phyloP scores from a whole-genome alignment of 2,797 vertebrate genomes.

The Semotilus atromaculatus region DNA sequence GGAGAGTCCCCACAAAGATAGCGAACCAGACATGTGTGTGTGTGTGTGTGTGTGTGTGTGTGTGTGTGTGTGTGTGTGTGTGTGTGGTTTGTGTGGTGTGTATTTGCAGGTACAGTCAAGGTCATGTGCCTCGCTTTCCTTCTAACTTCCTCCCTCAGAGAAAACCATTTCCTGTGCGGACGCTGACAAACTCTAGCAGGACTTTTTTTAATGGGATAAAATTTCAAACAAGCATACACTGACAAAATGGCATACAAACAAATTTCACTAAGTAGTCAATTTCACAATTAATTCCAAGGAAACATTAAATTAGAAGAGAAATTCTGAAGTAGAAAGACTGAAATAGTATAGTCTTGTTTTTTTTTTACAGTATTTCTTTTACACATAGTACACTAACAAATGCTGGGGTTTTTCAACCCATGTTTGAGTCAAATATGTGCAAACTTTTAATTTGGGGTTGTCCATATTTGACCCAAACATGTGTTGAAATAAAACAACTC shows the following conservation, averaged over 20 bases:
- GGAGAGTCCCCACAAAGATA: no score
- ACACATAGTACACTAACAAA: background rate
- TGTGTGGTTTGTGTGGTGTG: background rate
- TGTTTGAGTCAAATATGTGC: background rate
- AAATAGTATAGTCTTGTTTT: background rate
- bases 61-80: conserved; percentile 8
- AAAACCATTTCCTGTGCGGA: conserved; percentile 45
- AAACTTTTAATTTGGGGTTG: background rate
- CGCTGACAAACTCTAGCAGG: conserved; percentile 19
- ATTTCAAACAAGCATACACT: background rate
- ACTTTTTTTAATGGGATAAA: background rate
- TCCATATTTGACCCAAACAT: background rate
- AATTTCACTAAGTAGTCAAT: background rate
- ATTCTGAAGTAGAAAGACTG: background rate
- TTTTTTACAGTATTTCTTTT: background rate
- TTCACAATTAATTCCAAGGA: background rate
- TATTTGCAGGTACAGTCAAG: conserved; percentile 30
- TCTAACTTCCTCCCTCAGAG: conserved; percentile 34
- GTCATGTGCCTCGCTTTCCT: conserved; percentile 55
- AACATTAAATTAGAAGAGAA: background rate
- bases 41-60: background rate
- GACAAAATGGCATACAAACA: background rate
- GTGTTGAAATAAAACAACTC: background rate
- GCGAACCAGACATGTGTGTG: no score
- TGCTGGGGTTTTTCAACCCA: background rate